A percentile compares a stretch with the other conserved stretches of the same genome.
These are phyloP conservation scores for Gonocerus acuteangulatus DNA, from an alignment of 2,888 invertebrate species.

Conservation along the genomic window DNA sequence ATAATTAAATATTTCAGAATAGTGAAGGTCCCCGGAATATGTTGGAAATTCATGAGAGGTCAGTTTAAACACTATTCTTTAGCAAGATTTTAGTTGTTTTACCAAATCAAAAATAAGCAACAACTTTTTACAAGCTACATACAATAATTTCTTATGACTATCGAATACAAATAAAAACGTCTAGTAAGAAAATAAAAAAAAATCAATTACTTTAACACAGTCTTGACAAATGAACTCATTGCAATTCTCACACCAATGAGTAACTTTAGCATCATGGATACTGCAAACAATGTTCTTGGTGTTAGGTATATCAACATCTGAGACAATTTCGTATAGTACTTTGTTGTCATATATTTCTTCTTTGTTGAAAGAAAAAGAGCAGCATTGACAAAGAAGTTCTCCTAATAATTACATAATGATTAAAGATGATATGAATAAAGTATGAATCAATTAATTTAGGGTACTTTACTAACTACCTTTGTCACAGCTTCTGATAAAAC, in stretches of 20 bases:
- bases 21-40: too few species aligned
- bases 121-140: too few species aligned
- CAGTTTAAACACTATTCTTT: too few species aligned
- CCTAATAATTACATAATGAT: background rate
- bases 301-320: background rate
- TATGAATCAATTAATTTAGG: background rate
- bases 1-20: too few species aligned
- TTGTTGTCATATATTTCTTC: constrained; percentile 16
- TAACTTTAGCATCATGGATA: constrained; percentile 78
- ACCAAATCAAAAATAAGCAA: too few species aligned
- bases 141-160: too few species aligned
- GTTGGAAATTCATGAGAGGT: too few species aligned
- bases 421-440: background rate
- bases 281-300: constrained; percentile 46
- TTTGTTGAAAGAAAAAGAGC: constrained; percentile 1
- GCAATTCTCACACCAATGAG: constrained; percentile 85
- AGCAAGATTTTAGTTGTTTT: too few species aligned
- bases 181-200: background rate
- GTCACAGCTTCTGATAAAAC: constrained; percentile 2
- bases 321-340: constrained; percentile 19
- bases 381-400: background rate
- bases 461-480: background rate
- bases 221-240: constrained; percentile 85
- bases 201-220: constrained; percentile 55
- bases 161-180: too few species aligned